Evolutionary conservation across 2,888 invertebrate species (phyloP).

Genomic region (Ceratothoa steindachneri): DNA sequence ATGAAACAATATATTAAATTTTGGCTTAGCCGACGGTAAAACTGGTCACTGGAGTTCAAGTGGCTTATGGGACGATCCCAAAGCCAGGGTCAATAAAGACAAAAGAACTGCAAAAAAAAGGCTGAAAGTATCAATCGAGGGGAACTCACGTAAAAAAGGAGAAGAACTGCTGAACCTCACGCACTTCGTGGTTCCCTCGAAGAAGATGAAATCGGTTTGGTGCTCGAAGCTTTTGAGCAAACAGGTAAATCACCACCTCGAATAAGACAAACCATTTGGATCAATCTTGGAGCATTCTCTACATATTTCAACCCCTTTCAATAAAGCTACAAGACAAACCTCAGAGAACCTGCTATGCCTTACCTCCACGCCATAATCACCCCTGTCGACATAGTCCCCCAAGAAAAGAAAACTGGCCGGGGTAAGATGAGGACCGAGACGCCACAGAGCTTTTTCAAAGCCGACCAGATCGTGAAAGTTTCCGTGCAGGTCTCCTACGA

Average conservation of each 20-base stretch:
- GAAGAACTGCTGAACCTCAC: constrained; percentile 69
- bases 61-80: too few relatives aligned
- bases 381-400: constrained; percentile 74
- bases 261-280: too few relatives aligned
- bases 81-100: too few relatives aligned
- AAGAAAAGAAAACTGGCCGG: constrained; percentile 66
- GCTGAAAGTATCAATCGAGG: too few relatives aligned
- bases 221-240: constrained; percentile 66
- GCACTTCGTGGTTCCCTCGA: constrained; percentile 72
- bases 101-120: too few relatives aligned
- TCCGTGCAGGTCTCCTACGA: constrained; percentile 69
- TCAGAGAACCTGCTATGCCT: neutral
- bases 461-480: constrained; percentile 65
- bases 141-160: constrained; percentile 63
- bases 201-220: constrained; percentile 64
- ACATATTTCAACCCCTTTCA: too few relatives aligned
- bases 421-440: constrained; percentile 62
- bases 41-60: too few relatives aligned
- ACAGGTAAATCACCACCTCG: constrained; percentile 63
- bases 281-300: too few relatives aligned
- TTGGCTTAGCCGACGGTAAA: too few relatives aligned
- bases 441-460: constrained; percentile 68
- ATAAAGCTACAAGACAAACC: neutral
- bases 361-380: constrained; percentile 63
- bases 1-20: too few relatives aligned